Evolutionary conservation across 92 coral and sea anemone genomes (phyloP), one percentile per base, ranked within the genome.

Genomic region (Zoanthus sansibaricus): DNA sequence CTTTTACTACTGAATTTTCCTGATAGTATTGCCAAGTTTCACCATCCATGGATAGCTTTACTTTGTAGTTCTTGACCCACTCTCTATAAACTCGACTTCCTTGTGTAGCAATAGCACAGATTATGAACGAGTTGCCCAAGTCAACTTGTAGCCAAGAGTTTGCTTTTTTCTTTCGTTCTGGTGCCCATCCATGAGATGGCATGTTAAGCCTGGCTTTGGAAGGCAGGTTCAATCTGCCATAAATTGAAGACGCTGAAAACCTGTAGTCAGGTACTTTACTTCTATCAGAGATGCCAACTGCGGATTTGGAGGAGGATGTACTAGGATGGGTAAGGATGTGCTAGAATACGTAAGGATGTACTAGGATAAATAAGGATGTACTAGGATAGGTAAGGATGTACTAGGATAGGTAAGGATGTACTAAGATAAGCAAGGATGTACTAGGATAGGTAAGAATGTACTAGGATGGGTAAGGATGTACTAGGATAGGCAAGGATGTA

Each of bases 61-160:
- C 75, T 74, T 88, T 61, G 83, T 73, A 88, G 46, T 48, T 71
- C 49, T 16, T 82, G 17, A 54, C 61, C 70, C 76, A 62, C 32
- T 82, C 1, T 8, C 5, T 3, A 52, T 12, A 6, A 3, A 9
- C 44, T 25, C 0, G 4, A 56, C 14, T 45, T 7, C 91, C 91
- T 88, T 82, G 79, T 0, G 87, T 88, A 13, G 69, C 77, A 54
- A 88, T 86, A 45, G 87, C 91, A 88, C 91, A 88, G 0, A 73
- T 0, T 25, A 17, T 62, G 76, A 59, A 85, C 4, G 78, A 54
- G 37, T 74, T 61, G 45, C 91, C 91, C 16, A 88, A 82, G 42
- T 88, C 91, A n/a, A 88, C 74, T 18, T 82, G 72, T 0, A 82
- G 87, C 91, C 91, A 88, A 6, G 66, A 51, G 73, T 82, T 62